These are phyloP conservation scores for Oryzias sinensis DNA, from an alignment of 2,797 vertebrate species.

Conservation along the genomic window DNA sequence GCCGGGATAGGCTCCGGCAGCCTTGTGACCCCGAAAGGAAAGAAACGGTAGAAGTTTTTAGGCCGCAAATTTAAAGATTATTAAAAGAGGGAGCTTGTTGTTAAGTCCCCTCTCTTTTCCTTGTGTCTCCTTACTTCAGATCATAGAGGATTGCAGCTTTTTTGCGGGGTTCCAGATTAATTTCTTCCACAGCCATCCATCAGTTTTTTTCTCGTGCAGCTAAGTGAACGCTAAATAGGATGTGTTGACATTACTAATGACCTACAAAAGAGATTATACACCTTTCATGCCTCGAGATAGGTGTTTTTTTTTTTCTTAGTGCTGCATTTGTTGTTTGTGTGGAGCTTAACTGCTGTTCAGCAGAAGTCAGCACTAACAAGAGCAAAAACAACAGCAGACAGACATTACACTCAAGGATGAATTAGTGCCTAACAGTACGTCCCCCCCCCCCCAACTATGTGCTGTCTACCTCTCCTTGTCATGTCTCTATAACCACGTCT, in stretches of 20 bases:
- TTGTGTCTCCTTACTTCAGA: constrained; percentile 20
- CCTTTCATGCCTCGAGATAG: constrained; percentile 29
- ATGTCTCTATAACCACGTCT: constrained; percentile 34
- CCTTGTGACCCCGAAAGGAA: no score
- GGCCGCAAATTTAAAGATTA: no score
- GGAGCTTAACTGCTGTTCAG: constrained; percentile 15
- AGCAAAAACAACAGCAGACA: constrained; percentile 21
- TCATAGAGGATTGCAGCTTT: constrained; percentile 34
- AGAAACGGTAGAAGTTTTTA: no score
- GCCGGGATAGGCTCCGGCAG: no score
- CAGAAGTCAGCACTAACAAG: constrained; percentile 18
- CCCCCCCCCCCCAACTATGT: not conserved
- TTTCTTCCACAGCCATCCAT: constrained; percentile 37
- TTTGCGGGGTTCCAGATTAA: constrained; percentile 3
- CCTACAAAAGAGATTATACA: constrained; percentile 52
- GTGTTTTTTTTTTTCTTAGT: constrained; percentile 29
- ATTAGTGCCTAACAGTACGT: constrained; percentile 29
- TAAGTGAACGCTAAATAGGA: constrained; percentile 45
- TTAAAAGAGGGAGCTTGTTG: no score
- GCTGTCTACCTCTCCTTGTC: constrained; percentile 28
- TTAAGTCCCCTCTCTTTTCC: no score
- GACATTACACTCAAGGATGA: constrained; percentile 38
- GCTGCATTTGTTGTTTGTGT: constrained; percentile 9
- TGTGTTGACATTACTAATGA: constrained; percentile 62
- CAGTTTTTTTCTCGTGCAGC: constrained; percentile 38